A percentile compares a stretch with the other conserved stretches of the same genome.
Evolutionary conservation across 2,888 invertebrate species (phyloP).

Genomic region (Chymomyza caudatula): DNA sequence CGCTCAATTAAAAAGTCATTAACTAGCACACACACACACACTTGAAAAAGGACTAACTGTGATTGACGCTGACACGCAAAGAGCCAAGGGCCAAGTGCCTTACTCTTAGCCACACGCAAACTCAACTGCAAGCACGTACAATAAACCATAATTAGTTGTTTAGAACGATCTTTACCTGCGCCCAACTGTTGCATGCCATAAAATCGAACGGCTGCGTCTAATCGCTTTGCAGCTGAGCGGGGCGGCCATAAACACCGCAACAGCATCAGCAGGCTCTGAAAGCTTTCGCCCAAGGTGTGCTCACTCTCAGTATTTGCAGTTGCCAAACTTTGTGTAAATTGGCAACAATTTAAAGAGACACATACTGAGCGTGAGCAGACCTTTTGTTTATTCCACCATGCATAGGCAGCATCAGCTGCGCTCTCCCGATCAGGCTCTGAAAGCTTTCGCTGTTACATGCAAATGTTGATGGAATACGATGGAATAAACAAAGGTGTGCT

Average conservation of each 20-base stretch:
- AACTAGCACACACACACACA: constrained; percentile 48
- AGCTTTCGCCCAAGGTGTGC: too few species aligned
- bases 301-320: too few species aligned
- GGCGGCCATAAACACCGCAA: constrained; percentile 3
- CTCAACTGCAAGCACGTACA: not conserved
- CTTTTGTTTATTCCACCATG: too few species aligned
- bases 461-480: too few species aligned
- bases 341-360: too few species aligned
- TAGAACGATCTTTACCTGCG: not conserved
- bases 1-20: constrained; percentile 71
- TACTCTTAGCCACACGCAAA: not conserved
- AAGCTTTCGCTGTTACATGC: too few species aligned
- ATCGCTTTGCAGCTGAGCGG: constrained; percentile 37
- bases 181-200: constrained; percentile 62
- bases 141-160: not conserved
- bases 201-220: constrained; percentile 36
- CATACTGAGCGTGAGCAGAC: too few species aligned
- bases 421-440: too few species aligned
- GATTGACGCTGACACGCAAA: constrained; percentile 63
- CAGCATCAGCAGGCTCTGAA: constrained; percentile 9
- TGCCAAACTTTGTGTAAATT: too few species aligned
- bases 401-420: constrained; percentile 50
- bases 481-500: too few species aligned
- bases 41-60: constrained; percentile 29
- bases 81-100: not conserved